phyloP scores from a whole-genome alignment of 2,888 invertebrate species.

The Dromius quadrimaculatus region DNA sequence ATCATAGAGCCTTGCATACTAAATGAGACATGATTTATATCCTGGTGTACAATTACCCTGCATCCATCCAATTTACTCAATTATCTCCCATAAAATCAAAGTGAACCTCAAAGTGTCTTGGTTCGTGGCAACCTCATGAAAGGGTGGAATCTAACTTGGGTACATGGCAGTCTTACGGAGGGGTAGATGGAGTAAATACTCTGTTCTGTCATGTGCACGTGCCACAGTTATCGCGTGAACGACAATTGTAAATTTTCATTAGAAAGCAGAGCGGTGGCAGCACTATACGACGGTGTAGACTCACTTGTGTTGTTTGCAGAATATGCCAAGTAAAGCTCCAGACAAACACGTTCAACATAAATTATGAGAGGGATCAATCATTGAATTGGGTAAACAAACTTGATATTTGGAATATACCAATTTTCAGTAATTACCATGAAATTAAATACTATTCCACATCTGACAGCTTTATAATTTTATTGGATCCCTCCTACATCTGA shows the following conservation, averaged over 20 bases:
- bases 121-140: not conserved
- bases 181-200: conserved; percentile 31
- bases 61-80: not conserved
- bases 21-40: no score
- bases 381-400: no score
- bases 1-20: no score
- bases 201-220: conserved; percentile 47
- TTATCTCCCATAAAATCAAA: conserved; percentile 5
- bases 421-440: no score
- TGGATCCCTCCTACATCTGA: no score
- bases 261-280: conserved; percentile 26
- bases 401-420: no score
- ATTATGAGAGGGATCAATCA: no score
- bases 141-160: not conserved
- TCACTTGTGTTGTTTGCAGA: not conserved
- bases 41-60: not conserved
- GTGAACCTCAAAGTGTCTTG: not conserved
- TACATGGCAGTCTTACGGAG: not conserved
- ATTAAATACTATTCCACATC: no score
- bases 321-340: no score
- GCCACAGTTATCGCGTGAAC: conserved; percentile 50
- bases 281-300: not conserved
- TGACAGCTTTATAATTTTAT: no score
- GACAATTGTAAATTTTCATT: conserved; percentile 47
- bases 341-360: no score